Conservation (phyloP, 2,113 vertebrate species). For the Puntigrus tetrazona region DNA sequence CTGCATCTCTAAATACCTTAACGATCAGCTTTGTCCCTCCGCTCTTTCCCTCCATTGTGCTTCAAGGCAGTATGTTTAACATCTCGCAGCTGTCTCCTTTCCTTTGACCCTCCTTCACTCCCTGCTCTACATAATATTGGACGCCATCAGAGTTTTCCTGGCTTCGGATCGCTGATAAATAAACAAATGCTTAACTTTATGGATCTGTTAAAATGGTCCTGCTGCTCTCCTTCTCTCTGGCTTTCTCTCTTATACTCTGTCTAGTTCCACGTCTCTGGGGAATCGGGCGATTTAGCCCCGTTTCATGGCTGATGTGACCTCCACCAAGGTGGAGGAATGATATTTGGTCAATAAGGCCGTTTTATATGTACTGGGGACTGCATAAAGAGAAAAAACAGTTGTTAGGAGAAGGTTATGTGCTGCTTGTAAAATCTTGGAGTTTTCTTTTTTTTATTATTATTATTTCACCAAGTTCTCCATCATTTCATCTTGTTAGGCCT, state of each 20-base stretch:
- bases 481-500: not conserved
- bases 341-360: slow-evolving; percentile 1
- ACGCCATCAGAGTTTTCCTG: slow-evolving; percentile 52
- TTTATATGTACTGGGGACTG: slow-evolving; percentile 26
- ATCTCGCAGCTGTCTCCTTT: slow-evolving; percentile 14
- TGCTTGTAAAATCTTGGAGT: slow-evolving; percentile 7
- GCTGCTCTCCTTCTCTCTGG: slow-evolving; percentile 9
- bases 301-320: slow-evolving; percentile 37
- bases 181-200: slow-evolving; percentile 55
- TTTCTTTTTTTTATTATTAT: not conserved
- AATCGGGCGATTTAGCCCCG: not conserved
- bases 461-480: slow-evolving; percentile 6
- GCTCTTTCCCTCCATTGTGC: not conserved
- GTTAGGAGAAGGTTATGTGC: not conserved
- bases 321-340: slow-evolving; percentile 25
- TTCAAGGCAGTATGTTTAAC: not conserved
- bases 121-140: slow-evolving; percentile 39
- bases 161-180: slow-evolving; percentile 48
- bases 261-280: not conserved
- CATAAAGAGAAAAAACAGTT: slow-evolving; percentile 17
- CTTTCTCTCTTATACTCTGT: not conserved
- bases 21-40: not conserved
- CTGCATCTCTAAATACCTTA: slow-evolving; percentile 19
- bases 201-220: slow-evolving; percentile 41
- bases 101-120: slow-evolving; percentile 14